These are phyloP conservation scores for Patiria pectinifera DNA, from an alignment of 53 echinoderm and acorn worm genomes.

Conservation along the genomic window DNA sequence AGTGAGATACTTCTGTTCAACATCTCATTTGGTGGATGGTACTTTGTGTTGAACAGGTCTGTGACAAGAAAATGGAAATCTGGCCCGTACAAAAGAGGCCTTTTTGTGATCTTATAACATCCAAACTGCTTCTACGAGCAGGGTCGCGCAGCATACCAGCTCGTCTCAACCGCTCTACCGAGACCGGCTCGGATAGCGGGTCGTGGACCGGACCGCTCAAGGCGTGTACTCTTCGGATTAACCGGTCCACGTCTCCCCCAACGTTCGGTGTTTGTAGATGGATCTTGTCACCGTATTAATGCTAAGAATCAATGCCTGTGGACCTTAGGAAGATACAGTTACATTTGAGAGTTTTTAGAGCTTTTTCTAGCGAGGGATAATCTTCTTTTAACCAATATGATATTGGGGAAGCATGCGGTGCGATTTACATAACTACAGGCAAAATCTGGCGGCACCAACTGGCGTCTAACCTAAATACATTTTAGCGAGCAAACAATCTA, in stretches of 20 bases:
- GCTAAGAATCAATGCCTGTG: constrained; percentile 10
- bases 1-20: too few species aligned
- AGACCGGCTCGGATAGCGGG: neutral
- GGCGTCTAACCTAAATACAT: neutral
- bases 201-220: constrained; percentile 3
- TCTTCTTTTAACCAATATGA: constrained; percentile 21
- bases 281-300: neutral
- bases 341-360: constrained; percentile 10
- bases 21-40: too few species aligned
- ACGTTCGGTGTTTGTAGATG: neutral
- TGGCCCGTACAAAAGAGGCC: too few species aligned
- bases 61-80: too few species aligned
- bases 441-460: too few species aligned
- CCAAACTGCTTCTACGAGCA: too few species aligned
- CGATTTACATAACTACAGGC: constrained; percentile 25
- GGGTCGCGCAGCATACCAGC: too few species aligned
- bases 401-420: constrained; percentile 31
- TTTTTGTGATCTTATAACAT: too few species aligned
- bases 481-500: too few species aligned
- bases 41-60: too few species aligned
- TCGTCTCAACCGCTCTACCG: too few species aligned
- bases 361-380: neutral
- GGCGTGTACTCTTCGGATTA: constrained; percentile 49
- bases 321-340: constrained; percentile 42
- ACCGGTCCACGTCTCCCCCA: neutral